Base-by-base conservation (phyloP, 2,888 invertebrate genomes). In the Leptinotarsa peninsularis region DNA sequence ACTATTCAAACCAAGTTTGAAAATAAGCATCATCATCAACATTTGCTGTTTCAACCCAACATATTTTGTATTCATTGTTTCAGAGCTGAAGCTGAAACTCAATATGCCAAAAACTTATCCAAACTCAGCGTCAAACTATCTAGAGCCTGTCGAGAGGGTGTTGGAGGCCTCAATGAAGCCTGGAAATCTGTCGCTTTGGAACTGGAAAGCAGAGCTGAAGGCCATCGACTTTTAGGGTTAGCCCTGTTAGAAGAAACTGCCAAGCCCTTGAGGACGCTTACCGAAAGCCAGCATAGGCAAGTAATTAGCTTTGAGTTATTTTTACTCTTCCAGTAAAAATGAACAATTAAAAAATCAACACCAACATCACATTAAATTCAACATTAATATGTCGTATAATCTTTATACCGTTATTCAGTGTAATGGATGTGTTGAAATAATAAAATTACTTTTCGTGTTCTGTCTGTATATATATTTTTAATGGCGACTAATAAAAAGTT, bases 171-270 rank as follows among this genome's bases (percentile, higher is more conserved):
- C 82, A 94, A 95, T 81, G 95, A 96, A 83, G 96, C 96, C 72
- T 98, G 97, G 97, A 95, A 95, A 88, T 93, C 94, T 80, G 96
- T 96, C 77, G 96, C 96, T 70, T 90, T 93, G n/a, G 96, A 97
- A 89, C 94, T 98, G 93, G 98, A 98, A 88, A 93, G 94, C 80
- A 94, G 96, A 84, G 95, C 97, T 52, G 97, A 98, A 87, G 93
- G 95, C 72, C 98, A 98, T 90, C 93, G 93, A 92, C 92, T 89
- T 82, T 88, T 86, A 71, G 86, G 87, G 3, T 82, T 81, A 81
- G 93, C 95, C 56, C 89, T 98, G 60, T 90, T 93, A 76, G 98
- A 98, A 82, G 97, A 98, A 87, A 92, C 98, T 77, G 95, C 96
- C 43, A 96, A 96, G 89, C 98, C 98, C 71, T 90, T 98, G 85